phyloP scores from a whole-genome alignment of 2,888 invertebrate species.

The Tubiluchus corallicola region DNA sequence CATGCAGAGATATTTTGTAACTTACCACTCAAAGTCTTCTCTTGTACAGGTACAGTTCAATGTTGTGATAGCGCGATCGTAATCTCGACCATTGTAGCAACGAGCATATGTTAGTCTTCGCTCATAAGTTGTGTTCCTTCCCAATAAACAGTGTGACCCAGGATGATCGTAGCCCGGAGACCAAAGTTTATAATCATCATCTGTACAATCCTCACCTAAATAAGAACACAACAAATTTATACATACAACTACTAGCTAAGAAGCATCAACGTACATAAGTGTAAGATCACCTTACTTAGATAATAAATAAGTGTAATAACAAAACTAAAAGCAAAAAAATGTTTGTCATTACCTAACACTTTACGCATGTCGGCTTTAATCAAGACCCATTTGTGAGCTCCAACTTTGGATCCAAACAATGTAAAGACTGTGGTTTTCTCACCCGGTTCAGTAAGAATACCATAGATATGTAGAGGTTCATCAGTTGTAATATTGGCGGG shows the following conservation, averaged over 20 bases:
- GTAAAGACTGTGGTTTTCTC: slow-evolving; percentile 79
- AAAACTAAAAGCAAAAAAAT: too few species aligned
- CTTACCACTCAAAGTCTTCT: slow-evolving; percentile 59
- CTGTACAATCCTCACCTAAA: too few species aligned
- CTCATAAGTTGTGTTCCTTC: slow-evolving; percentile 53
- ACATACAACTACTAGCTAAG: too few species aligned
- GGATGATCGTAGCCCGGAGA: slow-evolving; percentile 42
- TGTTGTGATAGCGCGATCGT: slow-evolving; percentile 45
- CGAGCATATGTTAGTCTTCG: slow-evolving; percentile 49
- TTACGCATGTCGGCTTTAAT: slow-evolving; percentile 44
- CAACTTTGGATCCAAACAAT: slow-evolving; percentile 56
- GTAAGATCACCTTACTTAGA: too few species aligned
- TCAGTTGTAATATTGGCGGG: slow-evolving; percentile 45
- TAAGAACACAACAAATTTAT: too few species aligned
- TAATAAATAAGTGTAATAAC: too few species aligned
- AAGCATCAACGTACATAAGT: too few species aligned
- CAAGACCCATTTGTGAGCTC: slow-evolving; percentile 64
- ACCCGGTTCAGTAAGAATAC: slow-evolving; percentile 81
- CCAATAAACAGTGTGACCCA: slow-evolving; percentile 49
- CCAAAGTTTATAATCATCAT: slow-evolving; percentile 70
- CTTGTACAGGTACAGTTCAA: slow-evolving; percentile 58
- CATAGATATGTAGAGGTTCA: slow-evolving; percentile 62
- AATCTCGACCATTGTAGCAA: slow-evolving; percentile 62
- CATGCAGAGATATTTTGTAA: too few species aligned
- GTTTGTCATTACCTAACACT: slow-evolving; percentile 38